Evolutionary conservation across 2,888 invertebrate genomes (phyloP), one percentile per base, ranked within the genome.

Genomic region (Cephus pygmeus): DNA sequence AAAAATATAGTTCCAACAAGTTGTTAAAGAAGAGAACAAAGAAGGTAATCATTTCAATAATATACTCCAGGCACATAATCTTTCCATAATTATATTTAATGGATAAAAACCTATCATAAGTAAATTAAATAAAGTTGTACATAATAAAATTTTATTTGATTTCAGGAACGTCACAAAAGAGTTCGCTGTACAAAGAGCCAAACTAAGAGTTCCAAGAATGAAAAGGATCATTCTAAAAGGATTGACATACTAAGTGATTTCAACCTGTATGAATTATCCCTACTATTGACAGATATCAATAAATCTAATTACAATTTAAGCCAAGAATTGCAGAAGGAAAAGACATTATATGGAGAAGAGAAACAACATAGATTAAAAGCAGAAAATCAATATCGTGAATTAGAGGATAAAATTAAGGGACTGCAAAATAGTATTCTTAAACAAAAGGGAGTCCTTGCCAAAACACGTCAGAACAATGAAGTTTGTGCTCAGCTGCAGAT

Each of bases 351-450:
- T 1, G 68, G 77, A 11, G 56, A 75, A 11, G 85, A 87, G 69
- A 81, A 77, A 71, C 34, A 79, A 68, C 77, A 77, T 4, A 79
- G 86, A 73, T 71, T 80, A 30, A 82, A 36, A 33, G 83, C 80
- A 3, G 87, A 87, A n/a, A 75, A 80, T 11, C 81, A 81, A 23
- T 83, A 81, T 40, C 77, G 82, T 34, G 76, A 77, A 36, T 73
- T 86, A 33, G 79, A 78, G 30, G 79, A 81, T 9, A 76, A 79
- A 23, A 73, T 87, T n/a, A 78, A 83, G 34, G 80, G 80, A 40
- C 75, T 87, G 0, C 82, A 71, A 36, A 78, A 74, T 34, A 84
- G 82, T 69, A 81, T 83, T 11, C 36, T 79, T 1, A 35, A 75
- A 73, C 80, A 82, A 40, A 77, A 82, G 75, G 78, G 74, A 12